Base-by-base conservation (phyloP, 1,140 invertebrate species). In the Zaprionus kolodkinae region DNA sequence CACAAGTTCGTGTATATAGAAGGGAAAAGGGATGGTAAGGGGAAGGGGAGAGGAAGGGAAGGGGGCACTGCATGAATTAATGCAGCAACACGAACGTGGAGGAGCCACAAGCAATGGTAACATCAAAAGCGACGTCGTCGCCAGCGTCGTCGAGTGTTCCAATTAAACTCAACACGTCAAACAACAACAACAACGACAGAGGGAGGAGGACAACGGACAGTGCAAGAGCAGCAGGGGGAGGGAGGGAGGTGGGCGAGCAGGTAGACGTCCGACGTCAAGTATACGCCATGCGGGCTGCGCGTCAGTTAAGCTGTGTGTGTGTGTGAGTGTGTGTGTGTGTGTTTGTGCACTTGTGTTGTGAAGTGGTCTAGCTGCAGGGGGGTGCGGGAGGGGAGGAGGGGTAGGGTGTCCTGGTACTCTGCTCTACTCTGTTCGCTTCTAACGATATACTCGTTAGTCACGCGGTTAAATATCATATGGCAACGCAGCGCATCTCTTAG, bases 91-190 rank as follows among this genome's bases (percentile, higher is more conserved):
- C 63, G 48, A 33, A 64, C 45, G 43, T 25, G 54, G 65, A 57
- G 27, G 59, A 66, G 55, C 64, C 45, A 69, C 72, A 3, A 61
- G 67, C 56, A 69, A 72, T 82, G 71, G 76, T 65, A 72, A 87
- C 83, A 87, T 87, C 83, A 83, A 82, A 82, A 86, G 83, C 76
- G 59, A 56, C 73, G 61, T 66, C 45, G 57, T 52, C 61, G 79
- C 57, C 50, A 36, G 6, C 72, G 62, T 72, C 81, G 83, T 71
- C 64, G 83, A 87, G 84, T 87, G 84, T 79, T 88, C 83, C 84
- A 87, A 87, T 87, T 87, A 87, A 87, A 87, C 83, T 87, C 83
- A 80, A 87, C 83, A 83, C 83, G 83, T 88, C 83, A 87, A 88
- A 83, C 84, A 87, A 88, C 83, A 87, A 69, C 76, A 64, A 36